phyloP scores from a whole-genome alignment of 2,797 vertebrate species.

The Ptychadena robeensis region DNA sequence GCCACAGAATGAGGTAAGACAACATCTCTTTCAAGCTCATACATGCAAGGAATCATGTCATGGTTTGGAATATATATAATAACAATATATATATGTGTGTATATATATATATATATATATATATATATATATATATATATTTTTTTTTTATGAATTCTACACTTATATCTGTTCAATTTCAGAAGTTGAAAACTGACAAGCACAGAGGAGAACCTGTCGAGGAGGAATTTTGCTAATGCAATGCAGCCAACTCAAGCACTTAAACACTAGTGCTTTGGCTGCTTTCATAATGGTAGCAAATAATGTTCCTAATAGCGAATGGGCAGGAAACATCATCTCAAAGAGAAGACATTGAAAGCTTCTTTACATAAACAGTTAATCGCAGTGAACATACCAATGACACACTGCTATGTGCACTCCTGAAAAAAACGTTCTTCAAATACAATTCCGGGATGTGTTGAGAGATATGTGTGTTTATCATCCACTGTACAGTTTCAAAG shows the following conservation, averaged over 20 bases:
- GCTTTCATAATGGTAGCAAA: slow-evolving; percentile 22
- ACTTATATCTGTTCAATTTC: neutral
- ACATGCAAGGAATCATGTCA: slow-evolving; percentile 39
- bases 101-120: neutral
- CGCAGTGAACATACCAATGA: neutral
- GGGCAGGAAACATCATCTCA: neutral
- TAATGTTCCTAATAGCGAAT: neutral
- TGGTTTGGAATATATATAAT: slow-evolving; percentile 5
- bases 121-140: too few relatives aligned
- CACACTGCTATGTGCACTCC: slow-evolving; percentile 6
- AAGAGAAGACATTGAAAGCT: neutral
- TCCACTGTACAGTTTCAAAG: slow-evolving; percentile 6
- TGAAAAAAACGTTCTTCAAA: slow-evolving; percentile 27
- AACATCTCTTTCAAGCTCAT: slow-evolving; percentile 48
- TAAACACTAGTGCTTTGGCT: neutral
- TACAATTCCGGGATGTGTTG: slow-evolving; percentile 21
- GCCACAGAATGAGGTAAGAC: slow-evolving; percentile 57
- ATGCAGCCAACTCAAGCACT: slow-evolving; percentile 14
- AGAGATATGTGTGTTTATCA: slow-evolving; percentile 44
- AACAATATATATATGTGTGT: neutral
- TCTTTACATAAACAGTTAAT: slow-evolving; percentile 41
- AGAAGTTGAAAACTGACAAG: neutral
- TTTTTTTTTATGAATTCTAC: neutral
- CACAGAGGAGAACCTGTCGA: neutral
- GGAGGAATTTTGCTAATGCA: slow-evolving; percentile 9